Evolutionary conservation across 92 coral and sea anemone species (phyloP), one percentile per base, ranked within the genome.

Genomic region (Palythoa caribaeorum): DNA sequence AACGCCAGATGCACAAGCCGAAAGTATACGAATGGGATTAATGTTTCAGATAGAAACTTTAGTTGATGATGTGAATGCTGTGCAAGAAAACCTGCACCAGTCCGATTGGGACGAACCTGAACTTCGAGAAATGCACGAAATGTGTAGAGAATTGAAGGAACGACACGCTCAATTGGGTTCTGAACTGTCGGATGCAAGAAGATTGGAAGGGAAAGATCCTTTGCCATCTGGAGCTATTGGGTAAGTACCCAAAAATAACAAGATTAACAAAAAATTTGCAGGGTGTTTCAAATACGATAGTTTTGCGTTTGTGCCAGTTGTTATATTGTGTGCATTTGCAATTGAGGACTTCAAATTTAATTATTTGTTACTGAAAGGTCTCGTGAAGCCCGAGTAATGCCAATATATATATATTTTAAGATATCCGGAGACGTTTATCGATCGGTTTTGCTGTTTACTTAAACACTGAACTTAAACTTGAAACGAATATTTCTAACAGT

Each of bases 41-140:
- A 71, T 92, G 78, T 95, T 93, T 83, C 89, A 93, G 88, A 81
- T 97, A 40, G 93, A 94, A 80, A 78, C 90, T 83, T 92, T 97
- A 80, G 92, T 95, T 39, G 97, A 95, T 62, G 92, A 95, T 53
- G 96, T 95, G 15, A 93, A 91, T 73, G 94, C 96, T 60, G 78
- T 95, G 53, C 98, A 95, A 80, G 79, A 88, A 71, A 90, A 94
- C 68, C 93, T 97, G 19, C 90, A 89, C 76, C 93, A 94, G 72
- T 90, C 94, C 35, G 92, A 92, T 17, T 89, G 95, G 95, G 91
- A 76, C 8, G 90, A 91, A 63, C 89, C 89, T 9, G 94, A 94
- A 40, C 87, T 94, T 47, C 88, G 90, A 70, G 99, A 97, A 83
- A 65, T 97, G 83, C 88, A 88, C 20, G 93, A 84, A 20, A 93